Evolutionary conservation across 2,797 vertebrate species (phyloP), one percentile per base, ranked within the genome.

Genomic region (Allobates femoralis): DNA sequence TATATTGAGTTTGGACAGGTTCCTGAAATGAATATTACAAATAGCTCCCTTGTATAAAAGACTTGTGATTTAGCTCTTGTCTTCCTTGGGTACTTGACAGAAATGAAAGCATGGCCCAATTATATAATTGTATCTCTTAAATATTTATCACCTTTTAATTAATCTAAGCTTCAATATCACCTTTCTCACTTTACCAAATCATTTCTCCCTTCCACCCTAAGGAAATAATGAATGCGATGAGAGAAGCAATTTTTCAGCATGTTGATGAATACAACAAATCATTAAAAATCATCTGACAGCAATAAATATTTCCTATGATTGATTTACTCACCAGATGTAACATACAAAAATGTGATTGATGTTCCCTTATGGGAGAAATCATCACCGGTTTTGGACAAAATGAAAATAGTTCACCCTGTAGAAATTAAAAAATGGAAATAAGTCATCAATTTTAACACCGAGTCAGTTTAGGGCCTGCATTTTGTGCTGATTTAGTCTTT

Each of bases 251-350:
- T 71, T 87, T 60, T 41, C 69, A 32, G 46, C 50, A 50, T 77
- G 51, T 79, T 83, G 34, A 79, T 84, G 64, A 84, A 87, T 74
- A 84, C 53, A 74, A 50, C 37, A 84, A 83, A 81, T 87, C 34
- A 80, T 81, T 78, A 69, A 23, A 66, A 84, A 79, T 51, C 73
- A 76, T 86, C 64, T 46, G 50, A 64, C 30, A 73, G 75, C 53
- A 50, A 55, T 84, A 83, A 87, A 84, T 84, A 84, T 84, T 87
- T 79, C 19, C 58, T 80, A 30, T 58, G 58, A 84, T 83, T 67
- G 41, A 73, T 73, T 87, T 87, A 55, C 28, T 83, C 75, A 76
- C 23, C 76, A 87, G 62, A 28, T 46, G 34, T 56, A 74, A 75
- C 82, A 71, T 51, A 46, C 14, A n/a, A 66, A 60, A 62, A 19